Base-by-base conservation (phyloP, 2,888 invertebrate genomes). In the Polydrusus cervinus region DNA sequence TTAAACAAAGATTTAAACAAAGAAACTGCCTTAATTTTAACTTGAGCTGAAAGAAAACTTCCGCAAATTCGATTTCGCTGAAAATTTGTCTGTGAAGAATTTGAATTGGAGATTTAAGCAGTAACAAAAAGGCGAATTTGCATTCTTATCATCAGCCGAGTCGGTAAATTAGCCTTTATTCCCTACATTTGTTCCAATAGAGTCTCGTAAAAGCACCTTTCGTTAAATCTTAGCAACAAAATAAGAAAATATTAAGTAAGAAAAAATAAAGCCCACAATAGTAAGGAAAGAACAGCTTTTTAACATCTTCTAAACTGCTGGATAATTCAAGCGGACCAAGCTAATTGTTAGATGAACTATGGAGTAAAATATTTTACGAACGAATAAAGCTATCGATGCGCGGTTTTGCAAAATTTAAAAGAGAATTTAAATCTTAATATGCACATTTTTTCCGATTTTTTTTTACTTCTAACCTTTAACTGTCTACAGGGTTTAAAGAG, bases 21-120 rank as follows among this genome's bases (percentile, higher is more conserved):
- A 43, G 64, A 65, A 49, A 49, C 49, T 14, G 49, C 34, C 20
- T 49, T 65, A 65, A 65, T 65, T 49, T 49, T 49, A 65, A 49
- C 65, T 14, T 30, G 30, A 65, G 16, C 65, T 38, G 49, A 65
- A 43, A 69, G 61, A 47, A 70, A 38, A 51, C 61, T 60, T 70
- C 34, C 70, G 49, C 62, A 70, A 70, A 55, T 71, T 71, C 53
- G 34, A 65, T 55, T 64, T 57, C 43, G 45, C 40, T 57, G 25
- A 55, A 65, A 71, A 71, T 71, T 55, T 53, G 40, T 65, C 55
- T 43, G 64, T n/a, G 40, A 57, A 47, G 65, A 57, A 72, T 72
- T 72, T 60, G 72, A 47, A 66, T 72, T 72, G 66, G 60, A 67
- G 45, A 72, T 72, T 49, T 71, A 71, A 65, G 47, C 47, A 49